Base-by-base conservation (phyloP, 2,888 invertebrate species). In the Xylota sylvarum region DNA sequence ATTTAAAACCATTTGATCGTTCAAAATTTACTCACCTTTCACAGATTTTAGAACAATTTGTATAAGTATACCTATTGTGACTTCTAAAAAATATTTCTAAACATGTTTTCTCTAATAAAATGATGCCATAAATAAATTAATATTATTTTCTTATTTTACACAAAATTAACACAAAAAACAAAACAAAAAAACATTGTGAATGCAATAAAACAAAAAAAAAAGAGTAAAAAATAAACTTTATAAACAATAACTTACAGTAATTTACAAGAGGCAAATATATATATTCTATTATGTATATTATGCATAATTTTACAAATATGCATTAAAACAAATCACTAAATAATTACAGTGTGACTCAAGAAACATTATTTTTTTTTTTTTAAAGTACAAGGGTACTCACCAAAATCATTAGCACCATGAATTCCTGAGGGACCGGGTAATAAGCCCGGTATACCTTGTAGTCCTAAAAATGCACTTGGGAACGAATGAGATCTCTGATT, bases 381-480 rank as follows among this genome's bases (percentile, higher is more conserved):
- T 3, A 23, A 6, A 32, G 12, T 10, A 14, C 1, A 23, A 64
- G 50, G 37, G 17, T 70, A 95, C 96, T 96, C 93, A 96, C 96
- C 96, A 93, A 96, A 97, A 93, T 96, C 97, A 93, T 96, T 96
- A 93, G 96, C 94, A 91, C 94, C 95, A 90, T 95, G 96, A 92
- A 97, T 96, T 90, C 97, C 97, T 88, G 97, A 97, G 43, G 97
- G 97, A 90, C 97, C 97, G 86, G 97, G 97, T 91, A 97, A 94
- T 89, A 97, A 94, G 90, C 97, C 97, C 93, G 95, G 92, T 92
- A 95, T 92, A 88, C 94, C 97, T 95, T 96, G 97, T 89, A 97
- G 94, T 90, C 97, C 96, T 89, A 97, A 94, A 88, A 97, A 94
- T 89, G 95, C 95, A 89, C 96, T 96, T 32, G 97, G 96, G 93